Evolutionary conservation across 2,797 vertebrate genomes (phyloP), one percentile per base, ranked within the genome.

Genomic region (Gobio occitaniae): DNA sequence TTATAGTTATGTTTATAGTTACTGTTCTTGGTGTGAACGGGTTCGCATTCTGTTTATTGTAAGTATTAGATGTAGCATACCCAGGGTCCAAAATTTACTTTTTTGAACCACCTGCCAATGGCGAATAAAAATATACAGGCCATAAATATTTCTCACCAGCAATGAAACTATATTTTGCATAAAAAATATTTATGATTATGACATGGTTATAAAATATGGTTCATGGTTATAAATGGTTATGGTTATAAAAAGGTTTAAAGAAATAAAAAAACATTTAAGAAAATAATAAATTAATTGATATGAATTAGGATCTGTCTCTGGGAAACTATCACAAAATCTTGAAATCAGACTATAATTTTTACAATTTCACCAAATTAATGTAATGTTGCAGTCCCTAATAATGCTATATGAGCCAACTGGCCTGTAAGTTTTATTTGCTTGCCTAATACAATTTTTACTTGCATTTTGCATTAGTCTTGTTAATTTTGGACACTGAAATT

Each of bases 151-250:
- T 44, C 16, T 48, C 29, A 65, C 25, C 9, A 17, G 16, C 25
- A 11, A 21, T 68, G 6, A 48, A 44, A 44, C 25, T 79, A 61
- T 78, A 44, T 65, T 79, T 65, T 79, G n/a, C n/a, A 25, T 61
- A 5, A 61, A 61, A 61, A 12, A 9, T 3, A 54, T 8, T 9
- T 4, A 25, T 61, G 56, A 10, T 59, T 59, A 25, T 61, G 59
- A 61, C 59, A 61, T 61, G n/a, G n/a, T 63, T 63, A 63, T 29
- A 63, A 25, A 63, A 29, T 25, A 63, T 63, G 56, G 59, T 7
- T 25, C 25, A 59, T 59, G 56, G 17, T 56, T 56, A 56, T 9
- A 56, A 10, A 56, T 56, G 8, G 8, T 19, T 41, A 41, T 71
- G n/a, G 68, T 29, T 48, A 25, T 47, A 47, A 29, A 71, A 72